Conservation (phyloP, 2,888 invertebrate species). For the Thereva nobilitata region DNA sequence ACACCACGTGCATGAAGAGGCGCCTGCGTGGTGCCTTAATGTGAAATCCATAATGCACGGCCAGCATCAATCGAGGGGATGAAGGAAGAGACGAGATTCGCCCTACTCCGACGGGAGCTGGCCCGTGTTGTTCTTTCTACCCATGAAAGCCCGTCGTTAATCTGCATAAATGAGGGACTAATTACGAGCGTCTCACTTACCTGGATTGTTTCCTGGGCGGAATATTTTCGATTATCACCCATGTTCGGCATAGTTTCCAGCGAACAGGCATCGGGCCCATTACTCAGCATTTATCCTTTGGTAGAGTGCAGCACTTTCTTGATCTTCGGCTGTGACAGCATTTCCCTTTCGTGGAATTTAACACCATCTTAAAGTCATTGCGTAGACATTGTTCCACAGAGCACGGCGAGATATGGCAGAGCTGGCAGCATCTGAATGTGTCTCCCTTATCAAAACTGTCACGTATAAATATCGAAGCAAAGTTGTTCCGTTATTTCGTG, state of each 20-base stretch:
- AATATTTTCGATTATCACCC: slow-evolving; percentile 56
- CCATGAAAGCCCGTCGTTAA: not conserved
- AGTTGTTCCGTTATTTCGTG: slow-evolving; percentile 30
- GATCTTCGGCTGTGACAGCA: not conserved
- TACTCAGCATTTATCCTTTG: slow-evolving; percentile 28
- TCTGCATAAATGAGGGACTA: slow-evolving; percentile 9
- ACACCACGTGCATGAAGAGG: slow-evolving; percentile 39
- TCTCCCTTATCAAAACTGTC: slow-evolving; percentile 40
- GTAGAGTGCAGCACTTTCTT: not conserved
- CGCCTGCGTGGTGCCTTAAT: slow-evolving; percentile 40
- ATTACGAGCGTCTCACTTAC: slow-evolving; percentile 49
- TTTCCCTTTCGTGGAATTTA: slow-evolving; percentile 18
- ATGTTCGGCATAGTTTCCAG: slow-evolving; percentile 29
- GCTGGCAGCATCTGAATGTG: slow-evolving; percentile 10
- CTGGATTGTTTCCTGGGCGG: slow-evolving; percentile 59
- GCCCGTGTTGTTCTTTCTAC: too few species aligned
- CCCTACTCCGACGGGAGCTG: slow-evolving; percentile 3
- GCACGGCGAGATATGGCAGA: not conserved
- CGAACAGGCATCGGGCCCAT: slow-evolving; percentile 19
- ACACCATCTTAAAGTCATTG: slow-evolving; percentile 20
- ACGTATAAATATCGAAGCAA: slow-evolving; percentile 38
- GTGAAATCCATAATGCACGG: slow-evolving; percentile 40
- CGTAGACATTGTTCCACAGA: not conserved
- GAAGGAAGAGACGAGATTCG: slow-evolving; percentile 9
- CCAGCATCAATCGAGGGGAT: slow-evolving; percentile 9